Percentiles rank a stretch among this genome's conserved stretches.
Evolutionary conservation across 2,113 vertebrate species (phyloP).

Genomic region (Galemys pyrenaicus): DNA sequence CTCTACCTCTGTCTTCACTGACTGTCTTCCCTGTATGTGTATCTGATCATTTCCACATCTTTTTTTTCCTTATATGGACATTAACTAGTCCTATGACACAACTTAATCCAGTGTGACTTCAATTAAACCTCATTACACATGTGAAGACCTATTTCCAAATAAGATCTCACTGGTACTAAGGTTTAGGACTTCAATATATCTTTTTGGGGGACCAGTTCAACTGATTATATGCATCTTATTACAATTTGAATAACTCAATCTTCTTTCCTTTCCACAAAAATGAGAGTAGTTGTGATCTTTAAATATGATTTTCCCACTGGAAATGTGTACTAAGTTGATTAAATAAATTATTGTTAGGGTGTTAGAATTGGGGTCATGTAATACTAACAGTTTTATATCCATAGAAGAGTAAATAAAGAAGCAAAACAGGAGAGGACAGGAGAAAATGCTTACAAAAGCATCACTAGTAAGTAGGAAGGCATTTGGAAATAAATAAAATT

Average conservation of each 20-base stretch:
- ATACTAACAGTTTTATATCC: neutral
- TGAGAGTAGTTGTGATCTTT: neutral
- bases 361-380: neutral
- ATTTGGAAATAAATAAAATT: neutral
- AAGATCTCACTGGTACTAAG: neutral
- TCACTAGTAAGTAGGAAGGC: neutral
- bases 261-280: neutral
- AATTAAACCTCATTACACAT: neutral
- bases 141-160: conserved; percentile 14
- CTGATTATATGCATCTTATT: neutral
- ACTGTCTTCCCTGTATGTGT: neutral
- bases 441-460: neutral
- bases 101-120: neutral
- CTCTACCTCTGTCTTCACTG: neutral
- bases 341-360: neutral
- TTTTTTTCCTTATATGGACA: neutral
- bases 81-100: neutral
- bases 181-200: neutral
- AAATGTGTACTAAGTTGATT: neutral
- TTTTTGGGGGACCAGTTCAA: neutral
- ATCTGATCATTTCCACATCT: neutral
- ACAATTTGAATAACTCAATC: neutral
- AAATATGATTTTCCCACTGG: neutral
- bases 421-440: neutral
- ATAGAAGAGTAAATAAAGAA: neutral